These are phyloP conservation scores for Ephialtes manifestator DNA, from an alignment of 2,888 invertebrate genomes.

Conservation along the genomic window DNA sequence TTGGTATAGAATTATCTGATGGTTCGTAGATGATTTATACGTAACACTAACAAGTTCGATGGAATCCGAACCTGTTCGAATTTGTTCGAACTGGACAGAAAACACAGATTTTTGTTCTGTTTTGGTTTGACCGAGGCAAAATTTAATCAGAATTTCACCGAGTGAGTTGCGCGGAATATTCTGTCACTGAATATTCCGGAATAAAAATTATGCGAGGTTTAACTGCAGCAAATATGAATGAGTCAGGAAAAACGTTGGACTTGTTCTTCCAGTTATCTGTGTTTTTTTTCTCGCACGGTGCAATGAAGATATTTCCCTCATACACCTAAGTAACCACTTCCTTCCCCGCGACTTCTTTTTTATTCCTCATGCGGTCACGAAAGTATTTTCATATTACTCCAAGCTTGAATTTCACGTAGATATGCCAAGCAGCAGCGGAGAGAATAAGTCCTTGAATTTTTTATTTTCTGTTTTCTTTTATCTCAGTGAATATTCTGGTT, in stretches of 20 bases:
- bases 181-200: not conserved
- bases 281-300: not conserved
- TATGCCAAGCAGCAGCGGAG: not conserved
- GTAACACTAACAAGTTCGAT: not conserved
- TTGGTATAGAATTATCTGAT: not conserved
- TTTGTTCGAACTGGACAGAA: not conserved
- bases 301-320: not conserved
- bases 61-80: not conserved
- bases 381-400: slow-evolving; percentile 26
- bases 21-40: not conserved
- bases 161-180: not conserved
- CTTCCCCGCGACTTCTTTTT: not conserved
- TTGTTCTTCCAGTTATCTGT: too few species aligned
- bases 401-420: not conserved
- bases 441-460: slow-evolving; percentile 16
- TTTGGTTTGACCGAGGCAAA: not conserved
- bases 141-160: not conserved
- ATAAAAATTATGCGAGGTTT: not conserved
- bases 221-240: not conserved
- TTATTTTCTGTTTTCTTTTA: slow-evolving; percentile 8
- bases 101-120: not conserved
- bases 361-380: slow-evolving; percentile 7
- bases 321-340: not conserved
- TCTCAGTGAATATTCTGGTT: slow-evolving; percentile 39
- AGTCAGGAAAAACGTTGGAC: not conserved